These are phyloP conservation scores for Drosophila watanabei DNA, from an alignment of 1,140 invertebrate species.

Conservation along the genomic window DNA sequence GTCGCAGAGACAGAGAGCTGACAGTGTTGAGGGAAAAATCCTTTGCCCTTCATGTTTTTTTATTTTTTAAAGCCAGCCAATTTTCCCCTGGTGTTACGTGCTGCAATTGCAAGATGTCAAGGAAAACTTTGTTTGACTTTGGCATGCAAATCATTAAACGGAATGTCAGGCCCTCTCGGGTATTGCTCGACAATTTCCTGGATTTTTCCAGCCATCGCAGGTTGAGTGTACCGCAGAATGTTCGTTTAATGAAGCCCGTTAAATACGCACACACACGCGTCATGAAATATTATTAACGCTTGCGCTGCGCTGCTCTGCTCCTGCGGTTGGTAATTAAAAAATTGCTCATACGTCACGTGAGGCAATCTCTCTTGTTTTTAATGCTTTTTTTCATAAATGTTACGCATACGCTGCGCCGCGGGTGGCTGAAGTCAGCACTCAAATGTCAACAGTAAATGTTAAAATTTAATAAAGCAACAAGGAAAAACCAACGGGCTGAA, in stretches of 20 bases:
- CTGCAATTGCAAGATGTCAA: constrained; percentile 74
- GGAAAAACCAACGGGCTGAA: constrained; percentile 14
- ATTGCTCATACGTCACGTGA: constrained; percentile 71
- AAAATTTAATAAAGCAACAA: constrained; percentile 61
- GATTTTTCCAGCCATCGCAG: constrained; percentile 3
- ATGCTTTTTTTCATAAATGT: constrained; percentile 52
- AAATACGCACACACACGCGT: constrained; percentile 36
- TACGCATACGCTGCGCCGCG: constrained; percentile 52
- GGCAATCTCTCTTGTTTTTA: constrained; percentile 50
- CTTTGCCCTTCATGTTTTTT: not conserved
- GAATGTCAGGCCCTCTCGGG: constrained; percentile 36
- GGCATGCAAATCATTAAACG: constrained; percentile 67
- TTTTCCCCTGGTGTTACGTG: constrained; percentile 66
- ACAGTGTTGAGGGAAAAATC: constrained; percentile 30
- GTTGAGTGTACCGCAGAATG: constrained; percentile 30
- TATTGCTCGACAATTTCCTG: constrained; percentile 32
- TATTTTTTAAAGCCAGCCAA: constrained; percentile 56
- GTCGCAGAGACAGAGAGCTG: constrained; percentile 19
- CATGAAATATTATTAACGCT: constrained; percentile 62
- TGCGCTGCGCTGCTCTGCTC: constrained; percentile 9
- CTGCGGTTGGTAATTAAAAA: constrained; percentile 77
- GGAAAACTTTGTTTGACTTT: constrained; percentile 53
- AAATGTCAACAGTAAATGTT: constrained; percentile 68
- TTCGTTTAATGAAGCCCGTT: constrained; percentile 53
- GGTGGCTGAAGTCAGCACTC: constrained; percentile 50